Evolutionary conservation across 2,888 invertebrate genomes (phyloP).

Genomic region (Osmoderma eremita): DNA sequence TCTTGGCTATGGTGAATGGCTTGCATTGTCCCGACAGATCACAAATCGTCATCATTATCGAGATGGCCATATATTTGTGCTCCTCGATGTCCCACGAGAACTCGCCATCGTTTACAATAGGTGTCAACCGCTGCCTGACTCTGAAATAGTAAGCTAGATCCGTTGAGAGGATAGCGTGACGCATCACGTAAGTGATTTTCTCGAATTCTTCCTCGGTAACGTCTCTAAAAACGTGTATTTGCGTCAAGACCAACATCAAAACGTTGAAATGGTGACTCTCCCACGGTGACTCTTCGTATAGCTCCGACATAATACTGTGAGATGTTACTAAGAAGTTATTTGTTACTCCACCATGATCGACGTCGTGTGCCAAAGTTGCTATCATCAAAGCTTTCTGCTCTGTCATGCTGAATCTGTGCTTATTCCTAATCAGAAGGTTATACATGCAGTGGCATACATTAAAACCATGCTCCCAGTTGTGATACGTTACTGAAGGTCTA

Average conservation of each 20-base stretch:
- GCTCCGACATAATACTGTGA: slow-evolving; percentile 66
- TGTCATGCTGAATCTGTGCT: slow-evolving; percentile 63
- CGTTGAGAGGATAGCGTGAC: slow-evolving; percentile 69
- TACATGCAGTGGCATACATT: slow-evolving; percentile 72
- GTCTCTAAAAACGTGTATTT: slow-evolving; percentile 28
- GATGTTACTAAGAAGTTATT: slow-evolving; percentile 70
- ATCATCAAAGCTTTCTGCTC: slow-evolving; percentile 69
- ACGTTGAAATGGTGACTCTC: slow-evolving; percentile 72
- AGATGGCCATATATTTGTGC: slow-evolving; percentile 68
- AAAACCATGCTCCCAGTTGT: slow-evolving; percentile 73
- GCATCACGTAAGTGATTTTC: slow-evolving; percentile 9
- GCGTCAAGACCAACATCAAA: slow-evolving; percentile 67
- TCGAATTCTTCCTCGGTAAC: slow-evolving; percentile 17
- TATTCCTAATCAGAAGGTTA: slow-evolving; percentile 66
- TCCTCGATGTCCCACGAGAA: slow-evolving; percentile 66
- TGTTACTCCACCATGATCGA: slow-evolving; percentile 72
- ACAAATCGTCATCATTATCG: slow-evolving; percentile 69
- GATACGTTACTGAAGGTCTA: slow-evolving; percentile 70
- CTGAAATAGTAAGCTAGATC: slow-evolving; percentile 70
- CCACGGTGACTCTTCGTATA: slow-evolving; percentile 69
- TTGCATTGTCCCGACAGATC: slow-evolving; percentile 72
- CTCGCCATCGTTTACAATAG: slow-evolving; percentile 63
- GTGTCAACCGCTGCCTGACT: slow-evolving; percentile 66
- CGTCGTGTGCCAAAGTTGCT: slow-evolving; percentile 70
- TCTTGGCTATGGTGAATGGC: slow-evolving; percentile 68